Evolutionary conservation across 2,888 invertebrate species (phyloP).

Genomic region (Oscheius myriophilus): DNA sequence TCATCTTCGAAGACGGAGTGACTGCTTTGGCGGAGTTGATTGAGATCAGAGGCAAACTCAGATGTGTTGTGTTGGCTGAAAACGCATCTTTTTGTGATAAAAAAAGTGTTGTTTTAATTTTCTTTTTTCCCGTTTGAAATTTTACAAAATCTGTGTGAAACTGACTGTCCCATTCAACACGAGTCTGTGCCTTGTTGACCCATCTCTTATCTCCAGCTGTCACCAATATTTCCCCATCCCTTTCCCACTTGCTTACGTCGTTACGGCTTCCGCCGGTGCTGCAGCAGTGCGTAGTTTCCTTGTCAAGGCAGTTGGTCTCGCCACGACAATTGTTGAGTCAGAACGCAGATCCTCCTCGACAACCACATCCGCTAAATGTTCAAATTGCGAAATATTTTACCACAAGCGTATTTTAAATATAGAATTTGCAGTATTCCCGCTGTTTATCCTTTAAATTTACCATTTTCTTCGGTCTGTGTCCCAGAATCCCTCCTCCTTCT

Average conservation of each 20-base stretch:
- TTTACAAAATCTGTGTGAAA: neutral
- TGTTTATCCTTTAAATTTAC: neutral
- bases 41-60: constrained; percentile 12
- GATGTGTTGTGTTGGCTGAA: constrained; percentile 13
- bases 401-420: too few species aligned
- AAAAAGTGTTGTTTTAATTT: too few species aligned
- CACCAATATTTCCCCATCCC: too few species aligned
- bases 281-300: constrained; percentile 2
- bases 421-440: too few species aligned
- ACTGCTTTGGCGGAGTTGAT: constrained; percentile 13
- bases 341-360: constrained; percentile 19
- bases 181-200: too few species aligned
- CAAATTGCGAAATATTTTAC: too few species aligned
- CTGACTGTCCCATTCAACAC: neutral
- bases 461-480: constrained; percentile 20
- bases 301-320: neutral
- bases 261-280: constrained; percentile 9
- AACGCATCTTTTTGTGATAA: too few species aligned
- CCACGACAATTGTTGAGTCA: constrained; percentile 1
- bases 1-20: constrained; percentile 21
- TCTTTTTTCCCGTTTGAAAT: too few species aligned
- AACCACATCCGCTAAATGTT: neutral
- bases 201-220: too few species aligned
- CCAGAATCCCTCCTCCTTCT: constrained; percentile 18
- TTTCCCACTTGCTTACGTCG: constrained; percentile 17